These are phyloP conservation scores for Masticophis lateralis DNA, from an alignment of 2,797 vertebrate species.

Conservation along the genomic window DNA sequence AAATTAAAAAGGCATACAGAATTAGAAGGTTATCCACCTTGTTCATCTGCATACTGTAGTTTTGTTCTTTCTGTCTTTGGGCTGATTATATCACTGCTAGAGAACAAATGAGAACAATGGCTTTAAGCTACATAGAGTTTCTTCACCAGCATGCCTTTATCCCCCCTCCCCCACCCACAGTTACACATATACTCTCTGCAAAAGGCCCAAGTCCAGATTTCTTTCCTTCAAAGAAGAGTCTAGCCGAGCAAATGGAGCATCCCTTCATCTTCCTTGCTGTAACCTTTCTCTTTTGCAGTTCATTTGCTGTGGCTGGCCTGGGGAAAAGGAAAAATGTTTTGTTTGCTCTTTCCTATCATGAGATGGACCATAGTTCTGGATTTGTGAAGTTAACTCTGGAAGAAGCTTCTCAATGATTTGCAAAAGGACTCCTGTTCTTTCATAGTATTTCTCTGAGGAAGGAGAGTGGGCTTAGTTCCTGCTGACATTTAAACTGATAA, in stretches of 20 bases:
- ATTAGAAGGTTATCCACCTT: neutral
- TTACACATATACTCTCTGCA: neutral
- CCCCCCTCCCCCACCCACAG: neutral
- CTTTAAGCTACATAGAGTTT: neutral
- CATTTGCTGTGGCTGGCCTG: neutral
- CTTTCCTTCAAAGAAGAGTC: neutral
- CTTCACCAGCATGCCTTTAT: neutral
- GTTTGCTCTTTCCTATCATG: neutral
- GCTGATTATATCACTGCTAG: no score
- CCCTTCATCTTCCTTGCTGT: constrained; percentile 4
- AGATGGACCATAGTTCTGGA: neutral
- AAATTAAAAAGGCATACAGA: neutral
- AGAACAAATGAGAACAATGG: no score
- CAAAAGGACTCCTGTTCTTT: neutral
- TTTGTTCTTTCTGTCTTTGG: neutral
- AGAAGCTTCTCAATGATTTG: neutral
- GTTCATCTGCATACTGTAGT: neutral
- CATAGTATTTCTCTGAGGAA: constrained; percentile 5
- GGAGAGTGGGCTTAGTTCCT: constrained; percentile 29
- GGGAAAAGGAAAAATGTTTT: neutral
- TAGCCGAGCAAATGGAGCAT: neutral
- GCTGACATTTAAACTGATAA: constrained; percentile 43
- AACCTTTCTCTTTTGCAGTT: neutral
- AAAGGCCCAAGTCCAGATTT: neutral
- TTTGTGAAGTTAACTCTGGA: neutral